Conservation (phyloP, 2,113 vertebrate genomes). For the Colistium nudipinnis region DNA sequence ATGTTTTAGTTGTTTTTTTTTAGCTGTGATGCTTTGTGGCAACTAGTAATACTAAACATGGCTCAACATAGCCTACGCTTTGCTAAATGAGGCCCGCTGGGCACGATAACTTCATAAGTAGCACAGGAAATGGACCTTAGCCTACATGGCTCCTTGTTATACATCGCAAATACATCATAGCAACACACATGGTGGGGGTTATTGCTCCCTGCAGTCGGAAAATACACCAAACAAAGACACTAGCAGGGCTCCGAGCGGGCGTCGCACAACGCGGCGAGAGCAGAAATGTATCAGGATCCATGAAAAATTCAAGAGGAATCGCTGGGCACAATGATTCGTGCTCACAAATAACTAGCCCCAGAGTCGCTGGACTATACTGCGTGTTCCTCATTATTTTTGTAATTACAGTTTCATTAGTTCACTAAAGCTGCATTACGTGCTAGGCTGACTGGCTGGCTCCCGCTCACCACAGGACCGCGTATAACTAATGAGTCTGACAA, state of each 20-base stretch:
- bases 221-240: slow-evolving; percentile 33
- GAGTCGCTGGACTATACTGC: slow-evolving; percentile 54
- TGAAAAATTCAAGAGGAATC: slow-evolving; percentile 55
- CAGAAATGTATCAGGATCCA: slow-evolving; percentile 49
- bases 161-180: slow-evolving; percentile 65
- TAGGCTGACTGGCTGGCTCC: slow-evolving; percentile 58
- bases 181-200: slow-evolving; percentile 44
- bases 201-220: slow-evolving; percentile 63
- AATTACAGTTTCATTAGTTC: slow-evolving; percentile 73
- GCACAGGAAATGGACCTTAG: slow-evolving; percentile 71
- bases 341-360: slow-evolving; percentile 59
- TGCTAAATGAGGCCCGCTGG: slow-evolving; percentile 73
- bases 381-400: slow-evolving; percentile 73
- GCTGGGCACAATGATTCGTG: slow-evolving; percentile 42
- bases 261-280: slow-evolving; percentile 2
- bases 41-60: slow-evolving; percentile 48
- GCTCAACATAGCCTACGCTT: slow-evolving; percentile 55
- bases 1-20: slow-evolving; percentile 38
- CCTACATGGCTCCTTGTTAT: slow-evolving; percentile 67
- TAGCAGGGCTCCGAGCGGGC: slow-evolving; percentile 24
- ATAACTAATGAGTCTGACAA: slow-evolving; percentile 70
- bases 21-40: slow-evolving; percentile 20
- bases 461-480: slow-evolving; percentile 46
- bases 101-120: slow-evolving; percentile 71
- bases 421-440: slow-evolving; percentile 65